A percentile compares a stretch with the other conserved stretches of the same genome.
phyloP scores from a whole-genome alignment of 2,888 invertebrate genomes.

The Lithophane ornitopus region DNA sequence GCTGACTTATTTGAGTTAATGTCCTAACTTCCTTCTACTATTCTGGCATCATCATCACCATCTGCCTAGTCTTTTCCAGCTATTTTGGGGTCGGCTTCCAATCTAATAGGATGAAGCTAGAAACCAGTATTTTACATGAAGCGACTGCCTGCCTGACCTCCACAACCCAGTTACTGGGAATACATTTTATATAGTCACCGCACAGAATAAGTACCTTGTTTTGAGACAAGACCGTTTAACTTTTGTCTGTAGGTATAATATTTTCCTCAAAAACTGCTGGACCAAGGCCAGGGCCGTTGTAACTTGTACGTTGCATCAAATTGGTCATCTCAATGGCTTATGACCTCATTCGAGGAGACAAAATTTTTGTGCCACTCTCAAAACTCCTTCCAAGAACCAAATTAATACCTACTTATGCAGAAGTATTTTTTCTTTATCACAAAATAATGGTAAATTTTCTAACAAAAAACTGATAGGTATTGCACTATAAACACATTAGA shows the following conservation, averaged over 20 bases:
- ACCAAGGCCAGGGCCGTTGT: slow-evolving; percentile 49
- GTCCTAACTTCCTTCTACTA: too few species aligned
- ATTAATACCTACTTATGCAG: not conserved
- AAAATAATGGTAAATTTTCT: not conserved
- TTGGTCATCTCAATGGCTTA: slow-evolving; percentile 25
- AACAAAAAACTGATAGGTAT: not conserved
- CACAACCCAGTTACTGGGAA: not conserved
- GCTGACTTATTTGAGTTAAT: not conserved
- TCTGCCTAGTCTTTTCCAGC: not conserved
- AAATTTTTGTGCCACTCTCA: slow-evolving; percentile 12
- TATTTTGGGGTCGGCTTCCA: not conserved
- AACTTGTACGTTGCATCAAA: slow-evolving; percentile 25
- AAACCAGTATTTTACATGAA: not conserved
- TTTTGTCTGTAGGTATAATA: not conserved
- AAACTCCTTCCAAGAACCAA: slow-evolving; percentile 2
- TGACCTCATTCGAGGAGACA: slow-evolving; percentile 31
- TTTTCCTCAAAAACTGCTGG: slow-evolving; percentile 47
- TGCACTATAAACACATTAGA: not conserved
- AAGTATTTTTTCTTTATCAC: not conserved
- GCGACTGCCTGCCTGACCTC: not conserved
- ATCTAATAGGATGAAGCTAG: not conserved
- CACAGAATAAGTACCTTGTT: not conserved
- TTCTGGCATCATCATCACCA: not conserved
- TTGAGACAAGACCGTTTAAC: not conserved
- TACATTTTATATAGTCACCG: not conserved